Base-by-base conservation (phyloP, 2,113 vertebrate genomes). In the Corythornis vintsioides region DNA sequence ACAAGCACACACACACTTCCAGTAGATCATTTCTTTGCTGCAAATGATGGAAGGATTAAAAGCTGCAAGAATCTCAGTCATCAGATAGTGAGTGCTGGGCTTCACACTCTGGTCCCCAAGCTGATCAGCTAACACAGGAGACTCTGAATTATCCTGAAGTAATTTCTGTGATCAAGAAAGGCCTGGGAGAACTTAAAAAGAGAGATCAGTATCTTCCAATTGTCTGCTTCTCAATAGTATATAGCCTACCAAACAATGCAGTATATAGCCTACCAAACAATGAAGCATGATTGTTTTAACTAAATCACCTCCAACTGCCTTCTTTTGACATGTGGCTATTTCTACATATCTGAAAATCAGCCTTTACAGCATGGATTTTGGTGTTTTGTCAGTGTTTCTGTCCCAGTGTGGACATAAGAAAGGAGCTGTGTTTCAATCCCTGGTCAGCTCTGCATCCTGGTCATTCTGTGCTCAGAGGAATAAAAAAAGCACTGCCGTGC, bases 41-140 rank as follows among this genome's bases (percentile, higher is more conserved):
- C 47, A 94, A 81, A 83, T 20, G 38, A 15, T 2, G 78, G 53
- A 91, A 86, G 45, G 75, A 89, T 89, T 81, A 78, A 86, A 94
- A 88, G n/a, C n/a, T 77, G 75, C 79, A 83, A n/a, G 59, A 89
- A 88, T 55, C 78, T 90, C 28, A 53, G 38, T 31, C 38, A 69
- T 13, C 18, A 83, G 33, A 47, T 5, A 22, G 21, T 15, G 9
- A 22, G 21, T 15, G 9, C 11, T 35, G 26, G 11, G 12, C 26
- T 89, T 67, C 48, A 43, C 11, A 0, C 9, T 72, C 20, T 57
- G 7, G 6, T 65, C 10, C 13, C 29, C 79, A 82, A 35, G 15
- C 7, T 63, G 31, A 45, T 3, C 28, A 69, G 22, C 29, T 63
- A 60, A 53, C 4, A 31, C 22, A 75, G 20, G 9, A 73, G 15